These are phyloP conservation scores for Nesoenas mayeri DNA, from an alignment of 2,113 vertebrate genomes.

Conservation along the genomic window DNA sequence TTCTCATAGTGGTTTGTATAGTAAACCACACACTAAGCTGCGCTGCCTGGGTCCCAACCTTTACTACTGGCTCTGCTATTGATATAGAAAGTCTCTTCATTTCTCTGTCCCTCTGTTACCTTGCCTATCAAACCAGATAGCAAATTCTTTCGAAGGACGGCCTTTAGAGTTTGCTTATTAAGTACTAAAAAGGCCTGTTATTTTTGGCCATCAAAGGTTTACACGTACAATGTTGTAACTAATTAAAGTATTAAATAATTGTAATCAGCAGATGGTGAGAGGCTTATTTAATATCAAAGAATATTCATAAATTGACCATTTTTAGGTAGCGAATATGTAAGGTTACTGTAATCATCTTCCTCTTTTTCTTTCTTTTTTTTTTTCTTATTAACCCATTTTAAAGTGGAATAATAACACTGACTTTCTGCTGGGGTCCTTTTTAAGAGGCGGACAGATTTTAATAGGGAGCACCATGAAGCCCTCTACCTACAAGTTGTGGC, in stretches of 20 bases:
- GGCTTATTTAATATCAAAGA: not conserved
- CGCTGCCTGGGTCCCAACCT: fast-evolving
- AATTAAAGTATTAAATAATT: not conserved
- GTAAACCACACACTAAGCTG: fast-evolving
- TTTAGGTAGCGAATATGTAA: not conserved
- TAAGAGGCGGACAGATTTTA: not conserved
- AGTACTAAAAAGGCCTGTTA: not conserved
- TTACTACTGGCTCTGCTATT: not conserved
- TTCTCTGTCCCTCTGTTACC: not conserved
- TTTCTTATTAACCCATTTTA: not conserved
- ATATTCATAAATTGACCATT: not conserved
- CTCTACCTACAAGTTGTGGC: not conserved
- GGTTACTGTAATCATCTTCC: not conserved
- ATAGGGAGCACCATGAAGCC: not conserved
- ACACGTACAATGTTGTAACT: not conserved
- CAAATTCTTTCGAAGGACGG: not conserved
- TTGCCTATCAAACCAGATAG: not conserved
- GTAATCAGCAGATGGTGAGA: not conserved
- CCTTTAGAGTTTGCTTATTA: not conserved
- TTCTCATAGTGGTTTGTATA: not conserved
- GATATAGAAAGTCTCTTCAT: not conserved
- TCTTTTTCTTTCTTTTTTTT: not conserved
- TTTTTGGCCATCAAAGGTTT: not conserved
- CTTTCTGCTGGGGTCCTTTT: not conserved
- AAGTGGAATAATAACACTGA: not conserved